Percentiles rank a stretch among this genome's conserved stretches.
phyloP scores from a whole-genome alignment of 2,888 invertebrate genomes.

The Itoplectis maculator region DNA sequence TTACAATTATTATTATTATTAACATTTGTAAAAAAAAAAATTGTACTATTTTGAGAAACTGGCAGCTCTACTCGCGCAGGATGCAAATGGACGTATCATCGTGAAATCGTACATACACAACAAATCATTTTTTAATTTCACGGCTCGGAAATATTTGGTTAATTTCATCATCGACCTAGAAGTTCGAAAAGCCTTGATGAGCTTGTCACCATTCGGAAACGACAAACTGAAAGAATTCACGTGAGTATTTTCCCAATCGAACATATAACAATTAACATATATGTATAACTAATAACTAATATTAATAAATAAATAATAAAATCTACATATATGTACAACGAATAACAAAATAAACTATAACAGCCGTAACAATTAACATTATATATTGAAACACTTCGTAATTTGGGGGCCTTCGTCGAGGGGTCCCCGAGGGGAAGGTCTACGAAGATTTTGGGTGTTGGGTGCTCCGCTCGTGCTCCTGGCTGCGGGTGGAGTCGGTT shows the following conservation, averaged over 20 bases:
- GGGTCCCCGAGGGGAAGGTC: too few species aligned
- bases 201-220: constrained; percentile 19
- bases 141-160: constrained; percentile 29
- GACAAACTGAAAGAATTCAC: constrained; percentile 37
- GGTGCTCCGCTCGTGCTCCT: too few species aligned
- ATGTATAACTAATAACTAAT: not conserved
- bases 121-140: constrained; percentile 30
- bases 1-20: too few species aligned
- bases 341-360: too few species aligned
- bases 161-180: constrained; percentile 33
- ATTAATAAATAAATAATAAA: not conserved
- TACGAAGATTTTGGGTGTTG: too few species aligned
- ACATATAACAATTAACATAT: not conserved
- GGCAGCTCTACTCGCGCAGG: not conserved
- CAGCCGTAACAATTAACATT: too few species aligned
- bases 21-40: too few species aligned
- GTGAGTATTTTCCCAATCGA: not conserved
- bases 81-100: constrained; percentile 23
- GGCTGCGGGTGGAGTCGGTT: too few species aligned
- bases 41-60: not conserved
- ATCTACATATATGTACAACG: too few species aligned
- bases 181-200: not conserved
- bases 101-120: not conserved
- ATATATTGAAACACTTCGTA: too few species aligned
- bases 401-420: too few species aligned